These are phyloP conservation scores for Parnassius glacialis DNA, from an alignment of 2,888 invertebrate species.

Conservation along the genomic window DNA sequence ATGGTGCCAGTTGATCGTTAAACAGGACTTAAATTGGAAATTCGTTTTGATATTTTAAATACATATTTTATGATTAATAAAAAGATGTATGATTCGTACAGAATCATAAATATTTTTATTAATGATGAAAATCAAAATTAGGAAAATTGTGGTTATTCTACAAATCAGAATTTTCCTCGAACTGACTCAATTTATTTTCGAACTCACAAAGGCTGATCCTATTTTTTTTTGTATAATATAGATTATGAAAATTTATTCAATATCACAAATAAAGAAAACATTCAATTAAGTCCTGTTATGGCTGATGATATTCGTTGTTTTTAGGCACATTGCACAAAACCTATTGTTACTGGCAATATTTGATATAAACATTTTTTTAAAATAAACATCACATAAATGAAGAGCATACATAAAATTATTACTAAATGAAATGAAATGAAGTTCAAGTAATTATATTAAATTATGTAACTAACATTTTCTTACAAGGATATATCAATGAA, in stretches of 20 bases:
- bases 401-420: too few species aligned
- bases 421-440: too few species aligned
- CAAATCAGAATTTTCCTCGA: not conserved
- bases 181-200: not conserved
- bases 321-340: conserved; percentile 12
- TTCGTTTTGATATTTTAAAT: not conserved
- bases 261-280: too few species aligned
- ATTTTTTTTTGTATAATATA: too few species aligned
- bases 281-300: conserved; percentile 17
- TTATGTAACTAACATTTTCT: conserved; percentile 66
- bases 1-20: conserved; percentile 43
- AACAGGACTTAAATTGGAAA: conserved; percentile 28
- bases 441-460: conserved; percentile 1
- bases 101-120: not conserved
- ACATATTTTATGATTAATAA: too few species aligned
- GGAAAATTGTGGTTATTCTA: not conserved
- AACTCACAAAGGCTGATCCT: conserved; percentile 5
- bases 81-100: too few species aligned
- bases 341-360: conserved; percentile 17
- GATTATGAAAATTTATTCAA: too few species aligned
- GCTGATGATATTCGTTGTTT: conserved; percentile 3
- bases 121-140: not conserved
- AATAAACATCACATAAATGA: not conserved
- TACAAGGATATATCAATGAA: conserved; percentile 47
- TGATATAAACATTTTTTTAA: not conserved